Evolutionary conservation across 2,888 invertebrate genomes (phyloP).

Genomic region (Papilio demoleus): DNA sequence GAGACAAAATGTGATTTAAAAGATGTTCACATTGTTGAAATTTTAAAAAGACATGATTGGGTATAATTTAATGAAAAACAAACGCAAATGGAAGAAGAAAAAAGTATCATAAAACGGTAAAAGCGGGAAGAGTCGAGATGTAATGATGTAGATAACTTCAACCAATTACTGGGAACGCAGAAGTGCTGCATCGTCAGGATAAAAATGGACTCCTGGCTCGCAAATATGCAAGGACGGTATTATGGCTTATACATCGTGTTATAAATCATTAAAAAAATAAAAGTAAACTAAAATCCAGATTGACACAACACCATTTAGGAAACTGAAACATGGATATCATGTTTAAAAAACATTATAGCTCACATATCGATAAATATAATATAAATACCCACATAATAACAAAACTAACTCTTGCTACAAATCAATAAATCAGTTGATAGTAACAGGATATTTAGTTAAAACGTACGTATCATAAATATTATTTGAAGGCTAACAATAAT

Average conservation of each 20-base stretch:
- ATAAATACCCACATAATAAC: too few relatives aligned
- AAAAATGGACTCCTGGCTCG: constrained; percentile 71
- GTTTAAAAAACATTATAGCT: too few relatives aligned
- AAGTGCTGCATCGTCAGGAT: constrained; percentile 78
- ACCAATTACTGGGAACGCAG: constrained; percentile 78
- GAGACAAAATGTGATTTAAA: not conserved
- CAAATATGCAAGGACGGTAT: constrained; percentile 68
- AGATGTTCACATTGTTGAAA: not conserved
- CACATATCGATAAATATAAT: too few relatives aligned
- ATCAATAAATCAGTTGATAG: too few relatives aligned
- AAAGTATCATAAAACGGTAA: constrained; percentile 72
- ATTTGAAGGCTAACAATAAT: not conserved
- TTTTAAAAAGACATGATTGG: constrained; percentile 53
- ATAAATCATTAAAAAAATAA: constrained; percentile 1
- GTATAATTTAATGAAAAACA: constrained; percentile 81
- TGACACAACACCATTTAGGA: not conserved
- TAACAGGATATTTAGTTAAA: too few relatives aligned
- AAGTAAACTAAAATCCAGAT: not conserved
- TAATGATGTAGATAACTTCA: constrained; percentile 81
- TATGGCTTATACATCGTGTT: constrained; percentile 44
- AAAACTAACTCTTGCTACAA: too few relatives aligned
- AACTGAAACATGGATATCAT: not conserved
- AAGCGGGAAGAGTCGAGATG: constrained; percentile 77
- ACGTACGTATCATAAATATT: not conserved
- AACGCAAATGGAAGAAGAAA: constrained; percentile 70